These are phyloP conservation scores for Ericerus pela DNA, from an alignment of 1,140 invertebrate genomes.

Conservation along the genomic window DNA sequence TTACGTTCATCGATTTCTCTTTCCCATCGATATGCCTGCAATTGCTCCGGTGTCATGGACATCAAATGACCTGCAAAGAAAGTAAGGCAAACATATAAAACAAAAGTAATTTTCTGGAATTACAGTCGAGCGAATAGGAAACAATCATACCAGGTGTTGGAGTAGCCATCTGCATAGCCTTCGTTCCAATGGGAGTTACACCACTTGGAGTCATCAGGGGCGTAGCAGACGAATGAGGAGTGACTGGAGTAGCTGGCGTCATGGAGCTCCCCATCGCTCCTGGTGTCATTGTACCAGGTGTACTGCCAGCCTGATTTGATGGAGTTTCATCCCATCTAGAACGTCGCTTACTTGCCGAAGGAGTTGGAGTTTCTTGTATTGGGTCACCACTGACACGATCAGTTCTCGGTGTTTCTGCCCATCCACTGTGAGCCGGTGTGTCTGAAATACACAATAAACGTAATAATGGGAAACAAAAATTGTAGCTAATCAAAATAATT, in stretches of 20 bases:
- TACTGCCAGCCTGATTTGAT: constrained; percentile 42
- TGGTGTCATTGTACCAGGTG: constrained; percentile 42
- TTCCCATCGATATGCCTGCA: constrained; percentile 98
- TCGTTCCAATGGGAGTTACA: constrained; percentile 81
- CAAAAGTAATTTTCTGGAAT: constrained; percentile 10
- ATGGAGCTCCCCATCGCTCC: constrained; percentile 49
- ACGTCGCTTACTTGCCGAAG: constrained; percentile 80
- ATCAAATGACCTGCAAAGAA: constrained; percentile 52
- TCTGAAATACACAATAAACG: constrained; percentile 38
- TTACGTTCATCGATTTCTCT: constrained; percentile 97
- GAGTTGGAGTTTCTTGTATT: constrained; percentile 64
- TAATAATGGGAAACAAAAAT: not conserved
- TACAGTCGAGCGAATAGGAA: not conserved
- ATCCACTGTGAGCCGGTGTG: constrained; percentile 88
- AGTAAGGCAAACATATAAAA: constrained; percentile 6
- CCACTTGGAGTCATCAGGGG: constrained; percentile 43
- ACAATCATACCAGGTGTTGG: constrained; percentile 63
- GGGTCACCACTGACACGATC: constrained; percentile 65
- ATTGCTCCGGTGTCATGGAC: constrained; percentile 96
- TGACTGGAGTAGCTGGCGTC: constrained; percentile 56
- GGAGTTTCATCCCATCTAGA: constrained; percentile 98
- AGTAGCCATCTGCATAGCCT: constrained; percentile 95
- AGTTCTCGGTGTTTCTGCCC: constrained; percentile 94
- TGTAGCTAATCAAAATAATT: not conserved
- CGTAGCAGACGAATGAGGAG: constrained; percentile 44